Evolutionary conservation across 2,113 vertebrate species (phyloP).

Genomic region (Sciurus niger): DNA sequence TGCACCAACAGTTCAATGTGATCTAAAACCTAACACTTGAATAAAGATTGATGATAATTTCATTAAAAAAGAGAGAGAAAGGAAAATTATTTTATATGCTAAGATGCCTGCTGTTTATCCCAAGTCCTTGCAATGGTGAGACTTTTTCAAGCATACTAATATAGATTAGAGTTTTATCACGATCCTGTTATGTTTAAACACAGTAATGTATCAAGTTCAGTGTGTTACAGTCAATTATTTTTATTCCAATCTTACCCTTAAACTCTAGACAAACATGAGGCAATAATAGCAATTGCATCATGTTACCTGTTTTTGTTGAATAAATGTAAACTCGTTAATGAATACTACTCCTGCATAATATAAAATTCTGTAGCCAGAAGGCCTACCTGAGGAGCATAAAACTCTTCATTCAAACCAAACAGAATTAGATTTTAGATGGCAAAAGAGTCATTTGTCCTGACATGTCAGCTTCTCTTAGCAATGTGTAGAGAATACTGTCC

Average conservation of each 20-base stretch:
- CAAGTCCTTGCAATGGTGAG: background rate
- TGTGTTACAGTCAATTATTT: background rate
- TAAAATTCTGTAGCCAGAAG: slow-evolving; percentile 36
- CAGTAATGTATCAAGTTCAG: background rate
- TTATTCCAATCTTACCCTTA: slow-evolving; percentile 34
- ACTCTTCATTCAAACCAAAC: background rate
- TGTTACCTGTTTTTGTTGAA: slow-evolving; percentile 7
- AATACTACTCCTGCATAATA: background rate
- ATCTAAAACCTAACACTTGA: background rate
- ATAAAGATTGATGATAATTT: background rate
- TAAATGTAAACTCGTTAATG: slow-evolving; percentile 54
- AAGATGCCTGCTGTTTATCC: background rate
- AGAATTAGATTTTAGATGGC: slow-evolving; percentile 29
- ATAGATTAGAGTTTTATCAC: background rate
- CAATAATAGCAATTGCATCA: background rate
- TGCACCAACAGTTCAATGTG: background rate
- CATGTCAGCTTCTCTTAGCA: background rate
- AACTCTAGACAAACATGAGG: background rate
- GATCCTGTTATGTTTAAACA: background rate
- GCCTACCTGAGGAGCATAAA: background rate
- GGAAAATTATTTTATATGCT: slow-evolving; percentile 9
- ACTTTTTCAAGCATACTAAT: slow-evolving; percentile 1
- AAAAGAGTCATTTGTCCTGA: background rate
- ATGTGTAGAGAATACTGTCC: background rate
- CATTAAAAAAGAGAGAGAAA: background rate